Base-by-base conservation (phyloP, 2,888 invertebrate species). In the Notodonta ziczac region DNA sequence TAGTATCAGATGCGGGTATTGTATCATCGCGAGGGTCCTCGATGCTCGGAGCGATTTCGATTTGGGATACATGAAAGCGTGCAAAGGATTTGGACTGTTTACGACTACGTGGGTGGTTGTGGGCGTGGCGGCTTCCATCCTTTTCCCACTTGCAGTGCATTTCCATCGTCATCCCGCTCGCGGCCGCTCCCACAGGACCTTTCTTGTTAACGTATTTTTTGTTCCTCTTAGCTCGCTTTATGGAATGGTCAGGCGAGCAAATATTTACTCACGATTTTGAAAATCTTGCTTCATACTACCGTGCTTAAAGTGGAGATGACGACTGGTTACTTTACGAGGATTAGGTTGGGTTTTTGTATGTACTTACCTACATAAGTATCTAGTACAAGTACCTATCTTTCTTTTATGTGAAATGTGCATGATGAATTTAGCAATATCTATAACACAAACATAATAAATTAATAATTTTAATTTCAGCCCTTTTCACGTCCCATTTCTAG, bases 51-150 rank as follows among this genome's bases (percentile, higher is more conserved):
- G 90, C 91, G 89, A 89, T 92, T 91, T 92, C 89, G 90, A 90
- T 92, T 93, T 93, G 87, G 93, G 91, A 90, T 91, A 93, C 90
- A 91, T 91, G 92, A 90, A 91, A 92, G 89, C 92, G 89, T 91
- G 91, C 92, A 91, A 91, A 91, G 91, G 93, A 92, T 93, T 93
- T 92, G 87, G 91, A 90, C 92, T 92, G 91, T 92, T 93, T 91
- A 93, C 86, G 90, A 85, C 93, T 88, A 90, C 93, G 93, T 93
- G 93, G 93, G 93, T 93, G 93, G 93, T 86, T 91, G 85, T 90
- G 90, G 93, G 93, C 93, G 93, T 89, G 92, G 90, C 91, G 80
- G 75, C 65, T 67, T 73, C 77, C 71, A 69, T 89, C 89, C 78
- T 78, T 69, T 72, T 91, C 82, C 46, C 67, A 67, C 85, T 56